These are phyloP conservation scores for Lochmaea crataegi DNA, from an alignment of 2,888 invertebrate species.

Conservation along the genomic window DNA sequence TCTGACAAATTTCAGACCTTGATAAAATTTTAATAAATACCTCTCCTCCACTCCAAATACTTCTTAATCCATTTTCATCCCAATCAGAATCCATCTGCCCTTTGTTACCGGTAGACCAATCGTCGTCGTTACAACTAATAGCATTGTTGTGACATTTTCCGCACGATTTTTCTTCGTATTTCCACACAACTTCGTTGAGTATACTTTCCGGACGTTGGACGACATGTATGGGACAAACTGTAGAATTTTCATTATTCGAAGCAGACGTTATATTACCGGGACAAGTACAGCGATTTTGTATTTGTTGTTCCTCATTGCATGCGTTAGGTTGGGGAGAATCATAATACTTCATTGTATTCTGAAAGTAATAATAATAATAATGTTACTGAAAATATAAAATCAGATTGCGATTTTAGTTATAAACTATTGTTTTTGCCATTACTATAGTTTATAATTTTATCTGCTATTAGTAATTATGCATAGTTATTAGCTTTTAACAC, in stretches of 20 bases:
- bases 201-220: conserved; percentile 40
- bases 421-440: no score
- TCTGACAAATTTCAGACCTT: no score
- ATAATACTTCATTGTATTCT: conserved; percentile 15
- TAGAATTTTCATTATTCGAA: conserved; percentile 31
- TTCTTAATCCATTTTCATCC: conserved; percentile 52
- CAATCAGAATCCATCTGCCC: conserved; percentile 42
- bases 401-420: no score
- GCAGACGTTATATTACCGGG: conserved; percentile 25
- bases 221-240: conserved; percentile 28
- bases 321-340: background rate
- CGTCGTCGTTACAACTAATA: conserved; percentile 49
- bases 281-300: conserved; percentile 32
- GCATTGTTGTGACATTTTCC: conserved; percentile 63
- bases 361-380: background rate
- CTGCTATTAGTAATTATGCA: no score
- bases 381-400: no score
- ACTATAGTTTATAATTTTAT: no score
- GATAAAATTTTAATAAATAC: conserved; percentile 39
- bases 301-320: conserved; percentile 1
- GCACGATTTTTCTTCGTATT: conserved; percentile 59
- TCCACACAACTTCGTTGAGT: conserved; percentile 56
- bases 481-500: no score
- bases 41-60: conserved; percentile 63
- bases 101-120: conserved; percentile 39